Conservation (phyloP, 2,113 vertebrate genomes). For the Chauna torquata region DNA sequence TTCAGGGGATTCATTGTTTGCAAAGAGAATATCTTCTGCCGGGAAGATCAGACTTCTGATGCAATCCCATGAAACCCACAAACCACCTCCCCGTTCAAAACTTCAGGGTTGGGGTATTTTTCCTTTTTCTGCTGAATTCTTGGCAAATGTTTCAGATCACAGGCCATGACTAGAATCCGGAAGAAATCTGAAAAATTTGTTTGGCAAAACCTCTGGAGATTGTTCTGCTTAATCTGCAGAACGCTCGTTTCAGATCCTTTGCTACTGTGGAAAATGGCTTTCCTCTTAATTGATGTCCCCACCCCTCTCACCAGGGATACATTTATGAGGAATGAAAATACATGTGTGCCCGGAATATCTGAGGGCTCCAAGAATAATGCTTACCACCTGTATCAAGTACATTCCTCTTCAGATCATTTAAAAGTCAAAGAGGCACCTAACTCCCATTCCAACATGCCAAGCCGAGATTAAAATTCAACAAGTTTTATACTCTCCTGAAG, state of each 20-base stretch:
- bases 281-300: background rate
- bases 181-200: slow-evolving; percentile 57
- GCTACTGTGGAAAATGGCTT: slow-evolving; percentile 57
- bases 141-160: slow-evolving; percentile 43
- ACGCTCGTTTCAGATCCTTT: background rate
- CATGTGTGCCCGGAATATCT: slow-evolving; percentile 13
- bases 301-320: slow-evolving; percentile 14
- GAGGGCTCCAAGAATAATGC: slow-evolving; percentile 42
- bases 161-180: slow-evolving; percentile 45
- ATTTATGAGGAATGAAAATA: slow-evolving; percentile 39
- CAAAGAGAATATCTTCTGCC: slow-evolving; percentile 50
- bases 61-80: slow-evolving; percentile 70
- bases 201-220: slow-evolving; percentile 51
- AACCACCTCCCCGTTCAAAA: slow-evolving; percentile 56
- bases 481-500: background rate
- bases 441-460: background rate
- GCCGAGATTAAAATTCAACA: background rate
- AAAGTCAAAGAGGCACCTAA: slow-evolving; percentile 29
- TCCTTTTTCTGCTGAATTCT: slow-evolving; percentile 39
- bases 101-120: slow-evolving; percentile 20
- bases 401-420: slow-evolving; percentile 33
- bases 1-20: slow-evolving; percentile 64
- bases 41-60: slow-evolving; percentile 70
- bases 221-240: slow-evolving; percentile 42
- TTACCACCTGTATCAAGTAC: slow-evolving; percentile 34